Evolutionary conservation across 37 sponge, comb jelly and placozoan genomes (phyloP), one percentile per base, ranked within the genome.

Genomic region (Cliona cf. orientalis): DNA sequence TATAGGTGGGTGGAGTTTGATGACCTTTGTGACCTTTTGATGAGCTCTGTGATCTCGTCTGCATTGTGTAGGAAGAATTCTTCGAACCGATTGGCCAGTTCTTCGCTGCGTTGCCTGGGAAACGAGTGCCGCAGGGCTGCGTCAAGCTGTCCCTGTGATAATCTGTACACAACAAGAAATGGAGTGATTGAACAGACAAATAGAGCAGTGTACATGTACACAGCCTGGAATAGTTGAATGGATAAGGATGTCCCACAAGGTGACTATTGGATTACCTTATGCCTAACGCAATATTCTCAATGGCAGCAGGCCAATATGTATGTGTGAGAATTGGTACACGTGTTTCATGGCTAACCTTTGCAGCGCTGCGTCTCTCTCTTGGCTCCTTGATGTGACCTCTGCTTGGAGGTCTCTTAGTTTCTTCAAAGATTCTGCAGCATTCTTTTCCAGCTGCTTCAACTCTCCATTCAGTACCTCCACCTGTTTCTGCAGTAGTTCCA

Each of bases 61-160:
- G 85, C 85, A 66, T 42, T 85, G 61, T 68, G 76, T 0, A 85
- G 69, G 43, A 85, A 85, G 34, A 85, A 71, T 22, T 85, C 85
- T 39, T 85, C 85, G 41, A 60, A 85, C 35, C 46, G 63, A n/a
- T 76, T 55, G 25, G 78, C 56, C 11, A 85, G 61, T 2, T 38
- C 25, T 7, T 28, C 36, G n/a, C 67, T 39, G 36, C 33, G 22
- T 0, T n/a, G 26, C 1, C 71, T 35, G 0, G 40, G 35, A 33
- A 82, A 72, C 37, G 60, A 59, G 73, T 58, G 72, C 46, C 63
- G 72, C 23, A 82, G 33, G 5, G 82, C 60, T 36, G 38, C n/a
- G 17, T 71, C 45, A 5, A 82, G 46, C 22, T 84, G 58, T 2
- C 66, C 55, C 7, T 29, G 39, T 28, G 84, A 14, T 14, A 75